These are phyloP conservation scores for Drosophila mulleri DNA, from an alignment of 2,888 invertebrate species.

Conservation along the genomic window DNA sequence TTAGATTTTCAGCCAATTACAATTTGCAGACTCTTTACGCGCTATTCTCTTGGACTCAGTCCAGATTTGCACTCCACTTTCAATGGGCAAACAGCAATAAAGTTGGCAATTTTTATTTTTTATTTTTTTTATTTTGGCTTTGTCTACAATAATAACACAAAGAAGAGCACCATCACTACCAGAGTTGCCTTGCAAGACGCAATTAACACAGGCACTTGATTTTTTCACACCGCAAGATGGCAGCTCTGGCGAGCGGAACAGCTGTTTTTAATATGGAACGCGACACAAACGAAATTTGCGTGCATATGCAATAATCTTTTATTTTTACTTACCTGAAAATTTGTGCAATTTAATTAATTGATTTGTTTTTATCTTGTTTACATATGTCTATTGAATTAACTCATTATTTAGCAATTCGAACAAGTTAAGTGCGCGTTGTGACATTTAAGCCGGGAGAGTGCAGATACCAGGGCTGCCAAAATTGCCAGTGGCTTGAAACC, in stretches of 20 bases:
- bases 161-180: slow-evolving; percentile 59
- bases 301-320: neutral
- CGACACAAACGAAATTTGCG: slow-evolving; percentile 11
- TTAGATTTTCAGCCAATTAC: slow-evolving; percentile 36
- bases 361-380: neutral
- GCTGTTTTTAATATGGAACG: slow-evolving; percentile 40
- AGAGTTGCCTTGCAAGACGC: slow-evolving; percentile 39
- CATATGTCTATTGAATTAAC: slow-evolving; percentile 3
- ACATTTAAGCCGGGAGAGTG: slow-evolving; percentile 48
- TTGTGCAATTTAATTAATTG: neutral
- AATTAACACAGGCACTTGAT: neutral
- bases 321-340: slow-evolving; percentile 32
- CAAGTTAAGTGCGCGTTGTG: slow-evolving; percentile 11
- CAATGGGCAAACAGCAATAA: neutral
- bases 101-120: slow-evolving; percentile 26
- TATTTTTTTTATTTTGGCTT: slow-evolving; percentile 54
- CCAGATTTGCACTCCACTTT: slow-evolving; percentile 9
- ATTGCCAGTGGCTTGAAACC: neutral
- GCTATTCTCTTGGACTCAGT: neutral
- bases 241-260: slow-evolving; percentile 38
- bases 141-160: slow-evolving; percentile 67
- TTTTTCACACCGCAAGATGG: slow-evolving; percentile 10
- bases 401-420: neutral
- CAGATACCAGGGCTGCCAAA: slow-evolving; percentile 29
- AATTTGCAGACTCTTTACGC: slow-evolving; percentile 13